Evolutionary conservation across 2,888 invertebrate genomes (phyloP).

Genomic region (Dastarcus helophoroides): DNA sequence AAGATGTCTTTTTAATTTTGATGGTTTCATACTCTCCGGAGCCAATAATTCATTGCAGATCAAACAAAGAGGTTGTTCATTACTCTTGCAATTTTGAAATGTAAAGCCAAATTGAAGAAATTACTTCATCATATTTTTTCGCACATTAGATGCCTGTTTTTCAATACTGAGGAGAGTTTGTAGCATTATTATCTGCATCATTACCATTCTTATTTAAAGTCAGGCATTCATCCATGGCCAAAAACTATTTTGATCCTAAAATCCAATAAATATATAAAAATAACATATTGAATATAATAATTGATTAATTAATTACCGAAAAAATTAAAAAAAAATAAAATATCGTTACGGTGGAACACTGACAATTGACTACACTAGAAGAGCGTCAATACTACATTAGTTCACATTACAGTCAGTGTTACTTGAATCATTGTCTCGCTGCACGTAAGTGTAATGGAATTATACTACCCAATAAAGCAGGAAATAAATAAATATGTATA

Average conservation of each 20-base stretch:
- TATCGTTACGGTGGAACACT: conserved; percentile 7
- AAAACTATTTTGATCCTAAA: no score
- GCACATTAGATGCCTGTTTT: no score
- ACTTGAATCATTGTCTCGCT: conserved; percentile 2
- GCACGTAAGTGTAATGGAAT: conserved; percentile 2
- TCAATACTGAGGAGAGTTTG: no score
- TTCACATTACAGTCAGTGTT: conserved; percentile 5
- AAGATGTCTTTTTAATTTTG: conserved; percentile 17
- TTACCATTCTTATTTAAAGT: no score
- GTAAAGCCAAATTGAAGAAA: conserved; percentile 15
- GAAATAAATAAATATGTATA: no score
- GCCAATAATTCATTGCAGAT: conserved; percentile 18
- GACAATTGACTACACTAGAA: conserved; percentile 8
- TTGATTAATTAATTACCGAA: no score
- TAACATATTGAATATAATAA: no score
- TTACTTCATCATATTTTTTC: conserved; percentile 9
- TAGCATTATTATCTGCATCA: no score
- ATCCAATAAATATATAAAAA: no score
- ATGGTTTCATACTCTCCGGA: conserved; percentile 18
- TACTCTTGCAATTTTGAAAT: conserved; percentile 10
- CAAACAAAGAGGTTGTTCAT: conserved; percentile 17
- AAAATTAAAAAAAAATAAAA: no score
- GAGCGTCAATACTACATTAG: conserved; percentile 6
- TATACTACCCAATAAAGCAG: no score
- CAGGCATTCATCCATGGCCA: no score